Conservation (phyloP, 2,113 vertebrate genomes). For the Thinocorus orbignyianus region DNA sequence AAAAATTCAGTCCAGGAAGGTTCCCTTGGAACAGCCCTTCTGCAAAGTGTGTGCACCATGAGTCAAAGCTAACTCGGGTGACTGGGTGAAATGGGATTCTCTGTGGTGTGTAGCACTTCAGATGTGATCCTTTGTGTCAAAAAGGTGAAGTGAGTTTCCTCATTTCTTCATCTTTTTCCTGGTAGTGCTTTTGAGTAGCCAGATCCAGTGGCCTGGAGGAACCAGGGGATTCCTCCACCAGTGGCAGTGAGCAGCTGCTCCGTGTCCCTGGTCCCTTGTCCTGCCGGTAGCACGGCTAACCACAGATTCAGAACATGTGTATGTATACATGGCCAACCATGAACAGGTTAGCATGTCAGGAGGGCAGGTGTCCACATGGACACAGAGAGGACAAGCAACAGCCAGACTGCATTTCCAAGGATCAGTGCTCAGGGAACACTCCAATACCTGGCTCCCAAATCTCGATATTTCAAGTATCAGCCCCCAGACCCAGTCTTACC, state of each 20-base stretch:
- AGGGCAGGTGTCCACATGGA: background rate
- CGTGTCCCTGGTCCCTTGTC: background rate
- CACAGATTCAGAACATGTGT: rapidly evolving
- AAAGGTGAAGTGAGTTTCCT: background rate
- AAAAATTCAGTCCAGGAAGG: background rate
- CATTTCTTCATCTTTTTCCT: background rate
- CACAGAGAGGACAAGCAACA: background rate
- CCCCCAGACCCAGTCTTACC: background rate
- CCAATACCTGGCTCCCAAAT: background rate
- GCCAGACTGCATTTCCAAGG: background rate
- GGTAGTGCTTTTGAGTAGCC: background rate
- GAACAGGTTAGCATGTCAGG: background rate
- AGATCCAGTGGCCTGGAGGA: background rate
- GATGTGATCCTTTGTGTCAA: background rate
- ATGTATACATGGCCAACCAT: background rate
- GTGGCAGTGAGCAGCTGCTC: background rate
- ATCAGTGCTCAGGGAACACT: background rate
- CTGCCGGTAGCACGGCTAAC: background rate
- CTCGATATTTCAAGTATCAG: background rate
- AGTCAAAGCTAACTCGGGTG: background rate
- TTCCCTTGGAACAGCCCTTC: background rate
- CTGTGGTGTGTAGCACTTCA: background rate
- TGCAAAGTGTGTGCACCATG: background rate
- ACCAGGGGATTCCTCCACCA: background rate
- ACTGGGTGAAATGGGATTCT: background rate